Percentiles rank a stretch among this genome's conserved stretches.
phyloP scores from a whole-genome alignment of 2,113 vertebrate genomes.

The Sclerurus mexicanus region DNA sequence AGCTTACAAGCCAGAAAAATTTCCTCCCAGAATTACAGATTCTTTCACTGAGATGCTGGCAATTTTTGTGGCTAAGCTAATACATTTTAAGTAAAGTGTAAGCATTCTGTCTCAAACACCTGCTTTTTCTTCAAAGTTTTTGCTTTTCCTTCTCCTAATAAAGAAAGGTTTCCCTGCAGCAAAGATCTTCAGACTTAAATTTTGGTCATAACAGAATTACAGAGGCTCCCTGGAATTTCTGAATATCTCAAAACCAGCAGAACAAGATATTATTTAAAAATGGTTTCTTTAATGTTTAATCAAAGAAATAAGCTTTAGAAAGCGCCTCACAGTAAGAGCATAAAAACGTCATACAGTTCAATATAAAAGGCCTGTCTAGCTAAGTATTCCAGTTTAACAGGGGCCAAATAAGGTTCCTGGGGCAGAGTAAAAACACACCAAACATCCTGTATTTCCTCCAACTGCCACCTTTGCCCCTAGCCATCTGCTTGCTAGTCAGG shows the following conservation, averaged over 20 bases:
- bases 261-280: neutral
- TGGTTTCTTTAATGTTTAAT: neutral
- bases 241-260: neutral
- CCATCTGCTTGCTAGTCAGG: neutral
- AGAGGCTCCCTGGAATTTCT: neutral
- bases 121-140: neutral
- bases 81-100: neutral
- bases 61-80: neutral
- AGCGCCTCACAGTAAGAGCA: neutral
- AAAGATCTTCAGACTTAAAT: neutral
- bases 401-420: neutral
- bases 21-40: neutral
- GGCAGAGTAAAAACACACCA: neutral
- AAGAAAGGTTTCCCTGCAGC: neutral
- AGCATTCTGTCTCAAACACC: neutral
- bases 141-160: neutral
- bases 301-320: neutral
- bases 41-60: neutral
- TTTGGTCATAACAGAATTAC: neutral
- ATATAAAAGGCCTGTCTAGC: neutral
- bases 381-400: neutral
- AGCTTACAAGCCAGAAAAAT: neutral
- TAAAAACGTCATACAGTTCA: neutral
- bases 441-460: neutral
- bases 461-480: neutral